Percentiles rank a stretch among this genome's conserved stretches.
phyloP scores from a whole-genome alignment of 1,140 invertebrate species.

The Goniozus legneri region DNA sequence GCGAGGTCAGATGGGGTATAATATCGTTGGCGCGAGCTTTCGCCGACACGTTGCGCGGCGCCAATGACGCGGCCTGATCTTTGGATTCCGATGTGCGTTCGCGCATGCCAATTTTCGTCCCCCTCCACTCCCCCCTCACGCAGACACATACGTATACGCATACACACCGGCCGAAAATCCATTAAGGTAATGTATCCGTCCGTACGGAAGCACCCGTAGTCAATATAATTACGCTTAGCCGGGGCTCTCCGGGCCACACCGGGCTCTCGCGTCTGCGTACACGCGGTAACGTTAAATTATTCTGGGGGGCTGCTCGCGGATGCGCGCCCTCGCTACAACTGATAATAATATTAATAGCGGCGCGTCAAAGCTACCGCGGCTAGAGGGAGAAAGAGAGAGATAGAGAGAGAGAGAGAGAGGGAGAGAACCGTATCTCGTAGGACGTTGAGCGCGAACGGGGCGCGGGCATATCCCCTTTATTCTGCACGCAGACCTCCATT shows the following conservation, averaged over 20 bases:
- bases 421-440: no score
- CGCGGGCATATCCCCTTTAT: no score
- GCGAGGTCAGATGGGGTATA: no score
- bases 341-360: slow-evolving; percentile 18
- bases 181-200: no score
- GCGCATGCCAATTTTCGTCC: slow-evolving; percentile 2
- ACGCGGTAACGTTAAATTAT: slow-evolving; percentile 11
- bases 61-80: background rate
- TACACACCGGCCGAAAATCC: background rate
- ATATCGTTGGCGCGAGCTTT: no score
- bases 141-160: background rate
- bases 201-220: no score
- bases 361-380: background rate
- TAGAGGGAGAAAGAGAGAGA: background rate
- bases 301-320: slow-evolving; percentile 7
- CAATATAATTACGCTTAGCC: slow-evolving; percentile 18
- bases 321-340: background rate
- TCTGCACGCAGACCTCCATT: no score
- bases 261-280: slow-evolving; percentile 4
- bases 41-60: background rate
- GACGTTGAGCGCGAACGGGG: no score
- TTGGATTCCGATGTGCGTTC: slow-evolving; percentile 5
- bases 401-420: background rate
- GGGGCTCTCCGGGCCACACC: slow-evolving; percentile 3
- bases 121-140: slow-evolving; percentile 12